Conservation (phyloP, 53 echinoderm and acorn worm genomes). For the Actinopyga echinites region DNA sequence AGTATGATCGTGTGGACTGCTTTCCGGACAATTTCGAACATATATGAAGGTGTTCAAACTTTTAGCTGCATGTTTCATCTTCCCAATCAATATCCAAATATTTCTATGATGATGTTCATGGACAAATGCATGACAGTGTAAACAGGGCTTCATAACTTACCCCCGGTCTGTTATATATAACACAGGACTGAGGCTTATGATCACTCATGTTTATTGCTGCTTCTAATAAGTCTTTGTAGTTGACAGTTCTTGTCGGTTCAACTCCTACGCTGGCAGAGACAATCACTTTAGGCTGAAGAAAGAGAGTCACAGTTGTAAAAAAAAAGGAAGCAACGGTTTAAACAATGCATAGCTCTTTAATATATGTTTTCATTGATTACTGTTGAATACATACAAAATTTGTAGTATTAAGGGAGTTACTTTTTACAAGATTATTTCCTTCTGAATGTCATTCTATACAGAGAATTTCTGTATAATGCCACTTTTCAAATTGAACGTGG, state of each 20-base stretch:
- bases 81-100: too few species aligned
- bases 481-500: too few species aligned
- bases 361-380: not conserved
- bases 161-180: constrained; percentile 82
- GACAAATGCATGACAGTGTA: too few species aligned
- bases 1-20: too few species aligned
- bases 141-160: constrained; percentile 58
- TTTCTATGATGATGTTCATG: too few species aligned
- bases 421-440: not conserved
- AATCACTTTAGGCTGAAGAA: constrained; percentile 71
- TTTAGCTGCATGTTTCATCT: too few species aligned
- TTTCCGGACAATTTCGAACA: too few species aligned
- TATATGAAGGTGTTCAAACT: too few species aligned
- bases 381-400: not conserved
- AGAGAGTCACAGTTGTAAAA: too few species aligned
- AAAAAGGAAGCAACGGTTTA: too few species aligned
- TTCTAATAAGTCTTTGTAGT: constrained; percentile 85
- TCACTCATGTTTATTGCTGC: constrained; percentile 78
- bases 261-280: constrained; percentile 84
- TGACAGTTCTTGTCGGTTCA: constrained; percentile 72
- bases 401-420: not conserved
- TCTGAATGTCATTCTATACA: not conserved
- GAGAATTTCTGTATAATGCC: too few species aligned
- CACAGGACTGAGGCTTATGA: constrained; percentile 73
- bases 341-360: too few species aligned